Evolutionary conservation across 2,113 vertebrate genomes (phyloP), one percentile per base, ranked within the genome.

Genomic region (Seriola rivoliana): DNA sequence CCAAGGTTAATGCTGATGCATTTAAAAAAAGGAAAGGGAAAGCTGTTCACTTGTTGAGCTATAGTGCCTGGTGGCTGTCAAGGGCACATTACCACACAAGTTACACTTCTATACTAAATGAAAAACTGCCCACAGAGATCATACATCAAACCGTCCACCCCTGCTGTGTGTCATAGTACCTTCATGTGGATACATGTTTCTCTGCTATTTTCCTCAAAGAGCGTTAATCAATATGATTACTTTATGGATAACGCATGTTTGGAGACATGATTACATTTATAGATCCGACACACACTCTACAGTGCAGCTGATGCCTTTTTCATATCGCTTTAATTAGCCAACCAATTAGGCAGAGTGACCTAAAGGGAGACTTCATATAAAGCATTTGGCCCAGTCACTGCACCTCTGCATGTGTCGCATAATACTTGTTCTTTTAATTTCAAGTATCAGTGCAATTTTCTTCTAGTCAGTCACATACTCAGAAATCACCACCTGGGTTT

Each of bases 271-370:
- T 91, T 88, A 84, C 84, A 84, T 91, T 90, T 82, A 92, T 91
- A 68, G 86, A 91, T 89, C 79, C 29, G n/a, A 58, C 80, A 67
- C 40, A 71, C 82, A 69, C 72, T 71, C 76, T 34, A 17, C 36
- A 44, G 65, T 19, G 74, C 55, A 59, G 59, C 71, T 73, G 70
- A 85, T 79, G 69, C 65, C 74, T 69, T 83, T 86, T 90, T 82
- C 78, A 82, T 89, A 86, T 87, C 58, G 44, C 78, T 88, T 88
- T 84, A 93, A 94, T 94, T 93, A 92, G 85, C 76, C 42, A 58
- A 73, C 71, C 89, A 92, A 93, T 95, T 91, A 85, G 68, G 81
- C 88, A 77, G 85, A 92, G 92, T 71, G 76, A 71, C 84, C 76
- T 42, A 32, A 0, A 40, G 87, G 91, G 70, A 78, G 77, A 34